Base-by-base conservation (phyloP, 2,113 vertebrate species). In the Polypterus bichir region DNA sequence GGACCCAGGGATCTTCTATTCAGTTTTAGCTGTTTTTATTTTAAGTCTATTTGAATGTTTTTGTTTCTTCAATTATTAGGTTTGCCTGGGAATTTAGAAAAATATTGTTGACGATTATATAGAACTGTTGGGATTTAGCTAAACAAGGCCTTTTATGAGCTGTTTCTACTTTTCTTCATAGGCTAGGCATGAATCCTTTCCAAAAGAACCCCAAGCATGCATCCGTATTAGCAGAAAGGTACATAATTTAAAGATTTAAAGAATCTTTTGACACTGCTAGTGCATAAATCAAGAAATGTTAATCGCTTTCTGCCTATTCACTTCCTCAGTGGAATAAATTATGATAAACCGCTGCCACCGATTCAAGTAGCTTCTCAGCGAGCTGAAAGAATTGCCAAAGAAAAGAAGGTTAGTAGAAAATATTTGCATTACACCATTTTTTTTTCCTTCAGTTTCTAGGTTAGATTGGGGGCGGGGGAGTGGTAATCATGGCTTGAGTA, bases 151-250 rank as follows among this genome's bases (percentile, higher is more conserved):
- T 27, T 27, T 27, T 27, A 27, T 27, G 27, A 27, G 2, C 27
- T 27, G 27, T 27, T 27, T 27, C 27, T 27, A 1, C 27, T 59
- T 8, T 66, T 55, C 82, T 68, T 67, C 73, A 64, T 75, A 96
- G 92, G 48, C 81, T 94, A 45, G 91, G 92, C 60, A 92, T 93
- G 91, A 94, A 96, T 77, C 89, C 92, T 8, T 93, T 96, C 78
- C 92, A 96, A 85, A 94, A 96, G 83, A 94, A 96, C 72, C 92
- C 91, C 54, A 94, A 94, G 69, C 91, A 93, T 55, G 91, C 92
- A 0, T 92, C 92, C 0, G 92, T 96, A 60, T 79, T 94, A 59
- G 77, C 92, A 67, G 92, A 94, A 81, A 94, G 92, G 91, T 95
- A 54, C 70, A 75, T 3, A 1, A 4, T 57, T 4, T 6, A 60